A percentile compares a stretch with the other conserved stretches of the same genome.
Conservation (phyloP, 2,888 invertebrate species). For the Ennomos fuscantarius region DNA sequence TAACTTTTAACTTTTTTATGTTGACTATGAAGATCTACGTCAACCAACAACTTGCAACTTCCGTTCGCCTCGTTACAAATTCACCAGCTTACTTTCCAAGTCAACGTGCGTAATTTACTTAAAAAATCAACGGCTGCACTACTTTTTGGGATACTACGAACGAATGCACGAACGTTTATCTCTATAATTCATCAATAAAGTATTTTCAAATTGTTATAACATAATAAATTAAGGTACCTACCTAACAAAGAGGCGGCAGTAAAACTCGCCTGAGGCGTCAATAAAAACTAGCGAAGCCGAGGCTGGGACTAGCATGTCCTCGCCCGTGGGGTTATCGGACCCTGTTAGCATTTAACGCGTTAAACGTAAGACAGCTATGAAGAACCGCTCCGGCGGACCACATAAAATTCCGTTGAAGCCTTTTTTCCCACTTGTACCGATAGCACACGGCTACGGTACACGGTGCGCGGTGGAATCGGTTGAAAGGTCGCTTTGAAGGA, state of each 20-base stretch:
- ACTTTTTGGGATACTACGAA: no score
- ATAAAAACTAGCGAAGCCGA: constrained; percentile 63
- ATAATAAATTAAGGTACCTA: constrained; percentile 25
- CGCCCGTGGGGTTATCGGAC: constrained; percentile 81
- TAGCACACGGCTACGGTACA: constrained; percentile 66
- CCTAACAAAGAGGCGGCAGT: constrained; percentile 52
- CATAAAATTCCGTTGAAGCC: constrained; percentile 82
- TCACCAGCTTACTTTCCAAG: no score
- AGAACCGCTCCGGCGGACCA: constrained; percentile 74
- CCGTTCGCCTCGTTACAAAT: no score
- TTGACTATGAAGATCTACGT: no score
- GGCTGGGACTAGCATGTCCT: constrained; percentile 71
- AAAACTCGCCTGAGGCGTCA: constrained; percentile 56
- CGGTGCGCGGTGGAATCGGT: constrained; percentile 56
- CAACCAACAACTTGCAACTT: no score
- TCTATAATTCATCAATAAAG: no score
- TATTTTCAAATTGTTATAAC: not conserved
- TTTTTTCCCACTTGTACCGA: constrained; percentile 78
- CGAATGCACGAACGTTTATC: no score
- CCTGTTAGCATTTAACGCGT: constrained; percentile 80
- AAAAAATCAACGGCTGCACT: no score
- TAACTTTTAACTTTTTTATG: no score
- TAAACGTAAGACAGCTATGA: constrained; percentile 78
- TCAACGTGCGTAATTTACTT: no score
- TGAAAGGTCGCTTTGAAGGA: constrained; percentile 78